These are phyloP conservation scores for Fabriciana adippe DNA, from an alignment of 2,888 invertebrate genomes.

Conservation along the genomic window DNA sequence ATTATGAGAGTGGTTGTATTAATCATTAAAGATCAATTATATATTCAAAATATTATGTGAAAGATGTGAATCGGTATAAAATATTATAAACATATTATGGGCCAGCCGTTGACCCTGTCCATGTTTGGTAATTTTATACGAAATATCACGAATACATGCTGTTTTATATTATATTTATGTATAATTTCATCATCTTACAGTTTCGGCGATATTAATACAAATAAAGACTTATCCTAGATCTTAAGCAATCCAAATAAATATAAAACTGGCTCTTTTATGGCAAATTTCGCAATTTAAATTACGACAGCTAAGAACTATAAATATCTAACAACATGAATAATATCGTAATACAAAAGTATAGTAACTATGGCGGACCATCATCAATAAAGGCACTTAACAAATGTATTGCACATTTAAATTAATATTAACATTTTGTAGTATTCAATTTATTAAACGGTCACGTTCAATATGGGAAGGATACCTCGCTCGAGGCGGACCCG, in stretches of 20 bases:
- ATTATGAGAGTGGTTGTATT: not conserved
- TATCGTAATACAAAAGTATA: not conserved
- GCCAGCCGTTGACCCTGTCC: not conserved
- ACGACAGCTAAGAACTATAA: conserved; percentile 13
- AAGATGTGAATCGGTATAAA: not conserved
- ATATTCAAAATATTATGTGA: not conserved
- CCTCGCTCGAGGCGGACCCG: conserved; percentile 7
- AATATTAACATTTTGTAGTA: conserved; percentile 16
- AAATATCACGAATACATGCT: not conserved
- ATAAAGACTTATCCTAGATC: conserved; percentile 18
- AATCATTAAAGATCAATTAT: not conserved
- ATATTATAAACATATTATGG: not conserved
- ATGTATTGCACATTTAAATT: conserved; percentile 8
- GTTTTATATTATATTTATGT: conserved; percentile 11
- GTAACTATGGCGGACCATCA: not conserved
- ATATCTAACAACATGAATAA: conserved; percentile 1
- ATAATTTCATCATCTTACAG: conserved; percentile 2
- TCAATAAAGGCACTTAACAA: conserved; percentile 2
- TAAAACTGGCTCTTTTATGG: conserved; percentile 24
- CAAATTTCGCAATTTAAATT: conserved; percentile 19
- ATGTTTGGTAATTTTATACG: not conserved
- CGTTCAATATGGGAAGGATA: conserved; percentile 21
- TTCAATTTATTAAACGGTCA: conserved; percentile 9
- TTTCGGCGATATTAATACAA: not conserved
- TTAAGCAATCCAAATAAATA: conserved; percentile 14